Evolutionary conservation across 2,797 vertebrate species (phyloP), one percentile per base, ranked within the genome.

Genomic region (Myotis daubentonii): DNA sequence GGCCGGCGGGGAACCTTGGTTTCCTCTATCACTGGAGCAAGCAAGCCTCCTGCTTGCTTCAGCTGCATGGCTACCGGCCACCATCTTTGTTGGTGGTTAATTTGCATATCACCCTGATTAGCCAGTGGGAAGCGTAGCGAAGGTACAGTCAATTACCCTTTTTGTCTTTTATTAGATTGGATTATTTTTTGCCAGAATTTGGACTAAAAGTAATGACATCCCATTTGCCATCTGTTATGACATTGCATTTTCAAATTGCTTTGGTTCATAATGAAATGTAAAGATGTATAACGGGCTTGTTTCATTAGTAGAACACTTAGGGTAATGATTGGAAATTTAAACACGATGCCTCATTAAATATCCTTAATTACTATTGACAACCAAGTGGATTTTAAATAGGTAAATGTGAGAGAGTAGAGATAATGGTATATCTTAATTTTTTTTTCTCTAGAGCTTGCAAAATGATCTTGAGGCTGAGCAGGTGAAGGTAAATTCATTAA

Each of bases 401-500:
- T 81, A 88, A 85, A 80, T 85, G 23, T n/a, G 62, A 41, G 94
- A 94, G 30, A 89, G 28, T 74, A 93, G 85, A 72, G 62, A 94
- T 97, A 88, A 22, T 44, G 84, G 80, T 44, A 57, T 53, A 38
- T 66, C 70, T 93, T 5, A 5, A 75, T 65, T 80, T 36, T 36
- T 82, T 44, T 96, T 65, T 6, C 96, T 96, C 20, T 96, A 99
- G 99, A 98, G 96, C 96, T 98, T 99, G 93, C 99, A 99, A 98
- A 99, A 97, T 87, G 99, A 99, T 96, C 98, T 99, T 93, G 99
- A 99, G 98, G 94, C 98, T 19, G 99, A 99, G 90, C 99, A 99
- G 97, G 99, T 99, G 96, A 99, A 99, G 95, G 99, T 99, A 5
- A 99, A 99, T 97, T 99, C 99, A 41, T 97, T 99, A 55, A 99